Evolutionary conservation across 2,888 invertebrate species (phyloP).

Genomic region (Xanthia togata): DNA sequence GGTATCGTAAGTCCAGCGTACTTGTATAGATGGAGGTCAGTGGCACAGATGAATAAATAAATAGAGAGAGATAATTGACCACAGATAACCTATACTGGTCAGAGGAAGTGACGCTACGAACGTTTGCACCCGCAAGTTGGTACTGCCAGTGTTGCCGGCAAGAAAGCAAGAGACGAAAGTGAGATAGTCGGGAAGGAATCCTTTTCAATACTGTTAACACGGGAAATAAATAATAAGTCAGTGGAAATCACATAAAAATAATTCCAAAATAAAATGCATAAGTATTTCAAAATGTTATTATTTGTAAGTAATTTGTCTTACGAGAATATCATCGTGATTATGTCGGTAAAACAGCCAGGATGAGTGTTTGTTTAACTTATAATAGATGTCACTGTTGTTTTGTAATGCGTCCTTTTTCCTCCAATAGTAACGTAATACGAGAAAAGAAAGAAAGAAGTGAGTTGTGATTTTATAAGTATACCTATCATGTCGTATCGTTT

Average conservation of each 20-base stretch:
- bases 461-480: slow-evolving; percentile 67
- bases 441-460: slow-evolving; percentile 69
- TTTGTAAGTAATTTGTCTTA: background rate
- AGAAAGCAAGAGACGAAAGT: background rate
- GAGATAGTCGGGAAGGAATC: background rate
- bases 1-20: no score
- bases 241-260: background rate
- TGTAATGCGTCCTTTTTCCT: slow-evolving; percentile 62
- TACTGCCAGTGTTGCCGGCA: slow-evolving; percentile 7
- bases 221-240: background rate
- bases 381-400: slow-evolving; percentile 60
- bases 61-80: background rate
- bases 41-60: no score
- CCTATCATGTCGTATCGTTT: slow-evolving; percentile 68
- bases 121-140: slow-evolving; percentile 5
- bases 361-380: slow-evolving; percentile 21
- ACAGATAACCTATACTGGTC: background rate
- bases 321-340: slow-evolving; percentile 40
- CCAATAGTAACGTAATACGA: slow-evolving; percentile 62
- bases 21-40: no score
- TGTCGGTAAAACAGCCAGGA: slow-evolving; percentile 61
- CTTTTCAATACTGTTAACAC: background rate
- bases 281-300: background rate
- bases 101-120: background rate
- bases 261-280: background rate